A percentile compares a stretch with the other conserved stretches of the same genome.
Conservation (phyloP, 2,113 vertebrate species). For the Nycticebus coucang region DNA sequence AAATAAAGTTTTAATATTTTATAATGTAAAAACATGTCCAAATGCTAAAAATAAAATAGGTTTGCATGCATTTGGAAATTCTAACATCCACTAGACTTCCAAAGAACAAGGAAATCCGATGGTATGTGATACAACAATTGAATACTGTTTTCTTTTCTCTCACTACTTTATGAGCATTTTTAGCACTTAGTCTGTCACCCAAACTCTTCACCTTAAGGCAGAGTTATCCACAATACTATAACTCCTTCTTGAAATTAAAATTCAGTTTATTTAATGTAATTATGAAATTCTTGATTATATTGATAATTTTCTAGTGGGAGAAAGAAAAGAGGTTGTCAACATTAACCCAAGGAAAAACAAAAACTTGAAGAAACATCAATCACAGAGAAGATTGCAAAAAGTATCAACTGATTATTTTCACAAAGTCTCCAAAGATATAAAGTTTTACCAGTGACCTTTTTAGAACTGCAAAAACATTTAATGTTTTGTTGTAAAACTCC, state of each 20-base stretch:
- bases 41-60: not conserved
- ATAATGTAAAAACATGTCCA: not conserved
- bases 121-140: not conserved
- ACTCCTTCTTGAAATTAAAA: not conserved
- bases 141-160: not conserved
- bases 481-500: not conserved
- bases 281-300: not conserved
- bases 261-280: not conserved
- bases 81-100: not conserved
- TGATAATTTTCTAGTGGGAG: not conserved
- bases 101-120: conserved; percentile 3
- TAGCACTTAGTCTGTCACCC: not conserved
- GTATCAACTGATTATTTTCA: not conserved
- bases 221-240: not conserved
- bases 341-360: not conserved
- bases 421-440: not conserved
- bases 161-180: not conserved
- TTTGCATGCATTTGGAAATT: not conserved
- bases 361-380: not conserved
- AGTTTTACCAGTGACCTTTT: not conserved
- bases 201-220: not conserved
- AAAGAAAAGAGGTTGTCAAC: not conserved
- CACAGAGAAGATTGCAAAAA: not conserved
- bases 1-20: not conserved
- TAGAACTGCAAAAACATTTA: not conserved